Base-by-base conservation (phyloP, 2,113 vertebrate genomes). In the Cricetomys ansorgei region DNA sequence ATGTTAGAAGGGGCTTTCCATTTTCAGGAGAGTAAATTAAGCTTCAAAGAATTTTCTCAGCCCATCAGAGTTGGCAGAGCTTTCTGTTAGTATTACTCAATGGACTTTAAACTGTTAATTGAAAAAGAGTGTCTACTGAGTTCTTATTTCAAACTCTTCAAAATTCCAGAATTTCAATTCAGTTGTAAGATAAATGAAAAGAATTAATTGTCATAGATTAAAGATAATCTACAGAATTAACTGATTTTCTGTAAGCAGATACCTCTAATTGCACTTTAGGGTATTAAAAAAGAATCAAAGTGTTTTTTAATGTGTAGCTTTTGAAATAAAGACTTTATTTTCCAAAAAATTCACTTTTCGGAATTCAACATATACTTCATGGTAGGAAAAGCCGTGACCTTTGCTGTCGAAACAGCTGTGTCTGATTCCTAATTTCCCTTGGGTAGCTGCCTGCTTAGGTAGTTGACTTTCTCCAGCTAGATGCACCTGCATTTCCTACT, bases 1-100 rank as follows among this genome's bases (percentile, higher is more conserved):
- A 98, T 97, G 97, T 77, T 96, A 95, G 96, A 95, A 98, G 97
- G 97, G 98, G 89, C 94, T 98, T 98, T 99, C 98, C 98, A 97
- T 97, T 95, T 92, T 97, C 94, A 97, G 93, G 86, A 96, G 97
- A 93, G 83, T 48, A 77, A 97, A 97, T 97, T 93, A 92, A 96
- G 53, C 94, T 98, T 98, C 97, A 98, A 98, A 98, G 90, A 79
- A 92, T 31, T 95, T 79, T 97, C 80, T 89, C 67, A 92, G 65
- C 1, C 40, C 86, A 37, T 96, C 88, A 97, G 79, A 95, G 91
- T 17, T 98, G 97, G 85, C 91, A 96, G 89, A 94, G 84, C 55
- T 96, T 95, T 92, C 48, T 94, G 7, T 96, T 96, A 88, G 10
- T 59, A 91, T 97, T 96, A 65, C 89, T 92, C 95, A 90, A 95